These are phyloP conservation scores for Amaurobius ferox DNA, from an alignment of 2,888 invertebrate species.

Conservation along the genomic window DNA sequence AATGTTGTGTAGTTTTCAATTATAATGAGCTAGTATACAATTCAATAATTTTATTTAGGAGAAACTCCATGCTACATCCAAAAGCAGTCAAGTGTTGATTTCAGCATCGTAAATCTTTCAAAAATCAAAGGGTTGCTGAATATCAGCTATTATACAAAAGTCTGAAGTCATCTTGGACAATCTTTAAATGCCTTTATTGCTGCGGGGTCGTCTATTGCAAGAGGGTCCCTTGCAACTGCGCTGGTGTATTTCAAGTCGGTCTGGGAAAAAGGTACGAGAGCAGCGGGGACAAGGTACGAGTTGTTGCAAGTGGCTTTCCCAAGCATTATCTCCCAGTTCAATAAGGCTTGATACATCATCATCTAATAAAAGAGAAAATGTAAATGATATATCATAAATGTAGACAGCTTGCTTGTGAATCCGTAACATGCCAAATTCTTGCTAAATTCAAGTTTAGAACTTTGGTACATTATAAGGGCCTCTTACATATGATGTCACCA, in stretches of 20 bases:
- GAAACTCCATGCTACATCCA: neutral
- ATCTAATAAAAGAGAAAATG: slow-evolving; percentile 57
- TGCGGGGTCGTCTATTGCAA: slow-evolving; percentile 27
- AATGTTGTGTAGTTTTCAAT: no score
- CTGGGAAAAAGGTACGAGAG: slow-evolving; percentile 84
- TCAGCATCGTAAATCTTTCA: neutral
- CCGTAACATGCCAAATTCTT: no score
- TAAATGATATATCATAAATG: no score
- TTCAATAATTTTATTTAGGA: neutral
- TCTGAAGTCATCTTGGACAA: neutral
- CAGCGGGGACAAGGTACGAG: slow-evolving; percentile 83
- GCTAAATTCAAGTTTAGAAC: no score
- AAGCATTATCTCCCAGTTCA: slow-evolving; percentile 80
- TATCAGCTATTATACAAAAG: slow-evolving; percentile 23
- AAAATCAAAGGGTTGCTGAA: slow-evolving; percentile 29
- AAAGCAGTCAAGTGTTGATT: neutral
- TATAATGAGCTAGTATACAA: neutral
- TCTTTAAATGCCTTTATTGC: slow-evolving; percentile 49
- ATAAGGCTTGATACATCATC: slow-evolving; percentile 75
- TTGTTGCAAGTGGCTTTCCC: slow-evolving; percentile 80
- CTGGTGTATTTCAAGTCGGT: slow-evolving; percentile 83
- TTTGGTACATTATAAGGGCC: no score
- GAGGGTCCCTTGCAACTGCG: slow-evolving; percentile 79
- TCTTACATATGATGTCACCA: no score
- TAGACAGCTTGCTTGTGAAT: no score